Percentiles rank a stretch among this genome's conserved stretches.
Evolutionary conservation across 2,797 vertebrate species (phyloP).

Genomic region (Sebastes iracundus): DNA sequence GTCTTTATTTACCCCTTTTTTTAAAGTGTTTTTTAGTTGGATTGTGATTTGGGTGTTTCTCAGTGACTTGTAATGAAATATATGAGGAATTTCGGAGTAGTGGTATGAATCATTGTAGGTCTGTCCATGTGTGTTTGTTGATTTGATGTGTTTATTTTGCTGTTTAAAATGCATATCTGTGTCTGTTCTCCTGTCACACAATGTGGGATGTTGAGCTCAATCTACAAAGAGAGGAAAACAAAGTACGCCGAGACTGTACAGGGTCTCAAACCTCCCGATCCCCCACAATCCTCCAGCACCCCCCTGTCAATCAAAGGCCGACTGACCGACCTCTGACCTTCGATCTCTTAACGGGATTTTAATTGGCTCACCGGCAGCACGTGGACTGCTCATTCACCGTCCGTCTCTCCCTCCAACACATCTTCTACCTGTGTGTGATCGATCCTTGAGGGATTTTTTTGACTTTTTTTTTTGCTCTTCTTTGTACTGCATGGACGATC

Average conservation of each 20-base stretch:
- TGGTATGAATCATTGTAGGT: slow-evolving; percentile 17
- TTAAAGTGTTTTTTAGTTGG: neutral
- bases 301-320: slow-evolving; percentile 32
- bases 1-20: slow-evolving; percentile 6
- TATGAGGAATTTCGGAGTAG: neutral
- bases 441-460: slow-evolving; percentile 31
- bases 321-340: slow-evolving; percentile 47
- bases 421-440: slow-evolving; percentile 43
- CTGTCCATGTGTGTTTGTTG: slow-evolving; percentile 23
- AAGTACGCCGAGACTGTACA: neutral
- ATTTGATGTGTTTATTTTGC: slow-evolving; percentile 44
- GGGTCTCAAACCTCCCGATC: slow-evolving; percentile 7
- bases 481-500: slow-evolving; percentile 78
- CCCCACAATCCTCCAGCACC: slow-evolving; percentile 20
- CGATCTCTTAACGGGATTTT: slow-evolving; percentile 38
- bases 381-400: slow-evolving; percentile 55
- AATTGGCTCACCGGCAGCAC: slow-evolving; percentile 56
- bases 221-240: slow-evolving; percentile 12
- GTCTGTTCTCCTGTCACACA: neutral
- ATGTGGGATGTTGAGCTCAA: slow-evolving; percentile 19
- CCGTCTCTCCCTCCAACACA: slow-evolving; percentile 36
- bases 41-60: slow-evolving; percentile 32
- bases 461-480: slow-evolving; percentile 32
- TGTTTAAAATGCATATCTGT: slow-evolving; percentile 41
- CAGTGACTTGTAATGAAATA: slow-evolving; percentile 37